Conservation (phyloP, 1,140 invertebrate genomes). For the Conus ventricosus region DNA sequence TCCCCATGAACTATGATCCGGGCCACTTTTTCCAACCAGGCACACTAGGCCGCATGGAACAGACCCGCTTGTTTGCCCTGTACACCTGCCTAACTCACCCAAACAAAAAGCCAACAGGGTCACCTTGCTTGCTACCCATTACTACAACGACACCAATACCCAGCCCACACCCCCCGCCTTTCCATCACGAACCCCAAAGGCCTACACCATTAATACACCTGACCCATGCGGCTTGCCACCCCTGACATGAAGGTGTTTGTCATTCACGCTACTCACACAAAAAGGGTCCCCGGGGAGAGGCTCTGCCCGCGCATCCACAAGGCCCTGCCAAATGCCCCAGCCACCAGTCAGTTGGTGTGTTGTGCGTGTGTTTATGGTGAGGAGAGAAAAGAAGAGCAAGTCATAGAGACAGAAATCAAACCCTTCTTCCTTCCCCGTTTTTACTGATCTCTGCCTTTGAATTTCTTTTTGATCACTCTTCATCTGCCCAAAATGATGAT, state of each 20-base stretch:
- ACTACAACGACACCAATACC: not conserved
- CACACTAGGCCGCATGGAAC: constrained; percentile 62
- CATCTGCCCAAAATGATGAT: no score
- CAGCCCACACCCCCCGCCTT: not conserved
- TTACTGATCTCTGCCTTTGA: no score
- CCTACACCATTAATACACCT: not conserved
- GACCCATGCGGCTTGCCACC: constrained; percentile 9
- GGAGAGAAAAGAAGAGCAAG: no score
- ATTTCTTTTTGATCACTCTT: no score
- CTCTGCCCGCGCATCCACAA: not conserved
- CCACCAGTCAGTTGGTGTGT: constrained; percentile 9
- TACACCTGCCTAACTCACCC: no score
- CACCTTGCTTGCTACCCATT: constrained; percentile 48
- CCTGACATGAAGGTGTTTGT: not conserved
- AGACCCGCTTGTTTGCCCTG: constrained; percentile 58
- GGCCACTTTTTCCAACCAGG: constrained; percentile 37
- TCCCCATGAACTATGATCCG: no score
- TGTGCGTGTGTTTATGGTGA: no score
- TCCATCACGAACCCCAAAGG: not conserved
- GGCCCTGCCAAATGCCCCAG: not conserved
- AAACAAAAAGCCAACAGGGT: constrained; percentile 55
- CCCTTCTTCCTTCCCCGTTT: no score
- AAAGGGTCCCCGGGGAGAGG: not conserved
- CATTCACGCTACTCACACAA: not conserved
- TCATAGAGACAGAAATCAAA: no score